These are phyloP conservation scores for Erebia ligea DNA, from an alignment of 2,888 invertebrate species.

Conservation along the genomic window DNA sequence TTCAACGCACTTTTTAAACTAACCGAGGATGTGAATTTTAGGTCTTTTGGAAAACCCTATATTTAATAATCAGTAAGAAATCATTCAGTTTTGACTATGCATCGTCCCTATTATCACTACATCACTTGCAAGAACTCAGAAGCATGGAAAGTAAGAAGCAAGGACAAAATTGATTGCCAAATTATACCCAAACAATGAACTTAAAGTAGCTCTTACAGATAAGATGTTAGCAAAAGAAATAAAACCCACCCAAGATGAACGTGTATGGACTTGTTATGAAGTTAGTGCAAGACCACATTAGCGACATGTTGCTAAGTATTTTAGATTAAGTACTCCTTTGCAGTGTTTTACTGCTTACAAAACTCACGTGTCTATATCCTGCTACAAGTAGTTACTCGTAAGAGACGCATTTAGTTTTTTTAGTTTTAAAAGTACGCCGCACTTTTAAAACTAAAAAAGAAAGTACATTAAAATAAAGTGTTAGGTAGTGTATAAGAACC, in stretches of 20 bases:
- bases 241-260: constrained; percentile 25
- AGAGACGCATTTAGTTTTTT: too few relatives aligned
- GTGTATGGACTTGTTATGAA: constrained; percentile 37
- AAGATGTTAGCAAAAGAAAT: constrained; percentile 13
- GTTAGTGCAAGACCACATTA: background rate
- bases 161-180: constrained; percentile 5
- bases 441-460: too few relatives aligned
- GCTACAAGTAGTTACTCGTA: too few relatives aligned
- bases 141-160: background rate
- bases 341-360: background rate
- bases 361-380: too few relatives aligned
- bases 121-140: constrained; percentile 2
- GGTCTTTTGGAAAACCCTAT: too few relatives aligned
- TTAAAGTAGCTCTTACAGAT: constrained; percentile 1
- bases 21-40: too few relatives aligned
- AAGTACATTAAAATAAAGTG: too few relatives aligned
- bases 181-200: constrained; percentile 16
- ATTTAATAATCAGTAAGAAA: too few relatives aligned
- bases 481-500: too few relatives aligned
- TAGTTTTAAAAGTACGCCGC: too few relatives aligned
- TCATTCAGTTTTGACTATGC: too few relatives aligned
- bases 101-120: constrained; percentile 4
- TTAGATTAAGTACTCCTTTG: background rate
- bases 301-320: background rate
- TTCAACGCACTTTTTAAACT: too few relatives aligned